Base-by-base conservation (phyloP, 53 echinoderm and acorn worm genomes). In the Echinometra lucunter region DNA sequence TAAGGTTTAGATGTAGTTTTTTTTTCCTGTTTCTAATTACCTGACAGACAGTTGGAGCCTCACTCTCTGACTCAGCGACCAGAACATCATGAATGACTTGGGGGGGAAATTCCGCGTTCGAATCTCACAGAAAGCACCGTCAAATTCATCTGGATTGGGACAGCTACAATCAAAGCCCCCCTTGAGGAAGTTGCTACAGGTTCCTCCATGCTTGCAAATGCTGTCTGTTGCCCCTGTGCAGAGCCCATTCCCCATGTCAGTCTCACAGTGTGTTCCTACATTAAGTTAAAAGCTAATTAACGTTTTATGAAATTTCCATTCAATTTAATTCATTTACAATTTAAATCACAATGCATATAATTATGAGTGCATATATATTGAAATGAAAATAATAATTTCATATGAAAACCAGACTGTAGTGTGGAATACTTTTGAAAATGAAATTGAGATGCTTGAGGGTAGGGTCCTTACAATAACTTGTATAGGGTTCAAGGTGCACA, bases 101-200 rank as follows among this genome's bases (percentile, higher is more conserved):
- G 82, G 96, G n/a, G 96, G 97, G 94, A 99, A 99, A 95, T 97
- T 98, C 90, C 99, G 96, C 47, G 99, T 99, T 40, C 97, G 95
- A 87, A 97, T 95, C 94, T 99, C 98, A 74, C 99, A 99, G 91
- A 98, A 97, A 38, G 91, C 94, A 72, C 97, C 98, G 40, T 97
- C 98, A 78, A 94, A 96, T 49, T 97, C 97, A 72, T 90, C 91
- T 10, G 96, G 94, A 8, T 95, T 94, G 4, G 42, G 17, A 74
- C 99, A 99, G 92, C 88, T 94, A 91, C 99, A 99, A 87, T 97
- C 95, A 60, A 99, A 98, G n/a, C 99, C 98, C 15, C 97, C 96
- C 37, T 94, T 63, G 23, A 98, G 88, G 66, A 94, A 97, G 95
- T 97, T 98, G 8, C 94, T 94, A 80, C 99, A 99, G 1, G 87